Evolutionary conservation across 2,797 vertebrate genomes (phyloP).

Genomic region (Geotrypetes seraphini): DNA sequence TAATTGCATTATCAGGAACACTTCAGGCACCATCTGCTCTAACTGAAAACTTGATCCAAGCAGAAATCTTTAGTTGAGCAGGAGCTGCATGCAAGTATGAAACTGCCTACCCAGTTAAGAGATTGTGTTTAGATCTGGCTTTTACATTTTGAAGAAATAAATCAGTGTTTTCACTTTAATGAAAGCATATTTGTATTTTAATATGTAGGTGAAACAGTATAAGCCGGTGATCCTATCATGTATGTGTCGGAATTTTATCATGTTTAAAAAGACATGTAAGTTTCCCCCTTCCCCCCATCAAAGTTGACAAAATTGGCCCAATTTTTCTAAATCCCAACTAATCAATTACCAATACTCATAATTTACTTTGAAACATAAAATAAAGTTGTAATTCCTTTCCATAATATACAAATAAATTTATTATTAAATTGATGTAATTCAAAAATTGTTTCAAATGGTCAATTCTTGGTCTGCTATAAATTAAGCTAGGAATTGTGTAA

Average conservation of each 20-base stretch:
- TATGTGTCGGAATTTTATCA: constrained; percentile 10
- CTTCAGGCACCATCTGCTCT: no score
- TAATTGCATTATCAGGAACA: no score
- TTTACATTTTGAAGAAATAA: background rate
- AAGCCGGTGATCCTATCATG: constrained; percentile 5
- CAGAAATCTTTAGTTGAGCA: no score
- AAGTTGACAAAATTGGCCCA: background rate
- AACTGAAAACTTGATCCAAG: no score
- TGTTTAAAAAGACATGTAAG: constrained; percentile 6
- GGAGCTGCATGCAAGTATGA: no score
- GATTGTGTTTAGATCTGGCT: no score
- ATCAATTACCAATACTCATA: constrained; percentile 2
- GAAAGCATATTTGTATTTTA: constrained; percentile 22
- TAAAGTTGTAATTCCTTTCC: background rate
- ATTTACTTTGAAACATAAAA: background rate
- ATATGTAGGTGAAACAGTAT: constrained; percentile 11
- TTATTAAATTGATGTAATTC: constrained; percentile 16
- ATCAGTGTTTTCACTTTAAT: constrained; percentile 3
- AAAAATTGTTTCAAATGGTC: no score
- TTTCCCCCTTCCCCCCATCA: constrained; percentile 12
- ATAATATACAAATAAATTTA: background rate
- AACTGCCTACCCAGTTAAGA: no score
- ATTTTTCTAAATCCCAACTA: constrained; percentile 6
- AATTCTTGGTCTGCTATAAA: no score
- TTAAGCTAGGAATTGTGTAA: no score